Base-by-base conservation (phyloP, 2,113 vertebrate genomes). In the Leucopternis melanops region DNA sequence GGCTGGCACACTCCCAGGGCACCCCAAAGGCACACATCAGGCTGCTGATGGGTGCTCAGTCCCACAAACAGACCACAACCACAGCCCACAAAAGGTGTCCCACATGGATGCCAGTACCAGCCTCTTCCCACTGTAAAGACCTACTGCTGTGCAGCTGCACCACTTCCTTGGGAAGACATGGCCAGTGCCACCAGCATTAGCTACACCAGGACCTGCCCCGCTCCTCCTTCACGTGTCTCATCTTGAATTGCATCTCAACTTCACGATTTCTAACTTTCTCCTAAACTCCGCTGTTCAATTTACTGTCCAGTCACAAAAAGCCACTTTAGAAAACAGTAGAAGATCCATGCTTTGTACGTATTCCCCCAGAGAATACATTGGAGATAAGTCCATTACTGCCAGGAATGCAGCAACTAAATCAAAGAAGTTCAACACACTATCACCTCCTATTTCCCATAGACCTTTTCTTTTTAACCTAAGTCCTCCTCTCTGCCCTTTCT, bases 371-470 rank as follows among this genome's bases (percentile, higher is more conserved):
- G 62, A 90, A 86, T 13, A 36, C 44, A 11, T 0, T 34, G 62
- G 27, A 77, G 54, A 59, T 63, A 88, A 94, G 50, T 38, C 71
- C 69, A 52, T 79, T 94, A 82, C 92, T 93, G 74, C 40, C 90
- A 92, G 36, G 55, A 90, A 57, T 16, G 27, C 44, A 90, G 66
- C 78, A 93, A 94, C 82, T 92, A 93, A 94, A 92, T 93, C 74
- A 65, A 87, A 42, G 20, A 14, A 71, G 90, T 75, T 88, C 92
- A 90, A 36, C 67, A 88, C 36, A 42, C 44, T 19, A 73, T 73
- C 74, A 70, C 74, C 54, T 92, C 67, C n/a, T 49, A 62, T 89
- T 87, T 89, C 70, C 73, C 66, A 50, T 1, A 72, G 63, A 62
- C 21, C 34, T 44, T 55, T 50, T 54, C 44, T 69, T 86, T 84